Conservation (phyloP, 2,888 invertebrate species). For the Agriopis aurantiaria region DNA sequence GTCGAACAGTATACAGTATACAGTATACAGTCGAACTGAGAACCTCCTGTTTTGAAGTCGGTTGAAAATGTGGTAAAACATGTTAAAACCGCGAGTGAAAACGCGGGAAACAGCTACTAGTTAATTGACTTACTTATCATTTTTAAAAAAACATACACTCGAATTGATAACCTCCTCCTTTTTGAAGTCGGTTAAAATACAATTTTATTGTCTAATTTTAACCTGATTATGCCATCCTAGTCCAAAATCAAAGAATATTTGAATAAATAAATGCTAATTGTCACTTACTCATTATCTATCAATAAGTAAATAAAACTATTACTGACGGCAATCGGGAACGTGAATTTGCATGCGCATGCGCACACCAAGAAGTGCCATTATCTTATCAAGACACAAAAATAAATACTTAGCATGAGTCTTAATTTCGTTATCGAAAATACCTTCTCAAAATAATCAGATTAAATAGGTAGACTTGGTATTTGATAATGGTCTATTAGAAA, state of each 20-base stretch:
- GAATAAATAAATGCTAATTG: not conserved
- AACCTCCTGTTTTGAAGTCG: no score
- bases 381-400: slow-evolving; percentile 37
- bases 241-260: not conserved
- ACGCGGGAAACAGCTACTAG: no score
- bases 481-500: not conserved
- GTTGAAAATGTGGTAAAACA: no score
- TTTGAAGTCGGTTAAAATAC: no score
- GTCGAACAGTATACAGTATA: no score
- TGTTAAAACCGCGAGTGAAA: no score
- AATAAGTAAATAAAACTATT: slow-evolving; percentile 13
- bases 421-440: slow-evolving; percentile 14
- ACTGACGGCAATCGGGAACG: slow-evolving; percentile 51
- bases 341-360: slow-evolving; percentile 37
- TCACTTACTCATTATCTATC: slow-evolving; percentile 11
- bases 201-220: not conserved
- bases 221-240: not conserved
- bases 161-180: no score
- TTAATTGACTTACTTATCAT: no score
- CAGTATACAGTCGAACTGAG: no score
- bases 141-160: no score
- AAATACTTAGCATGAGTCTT: slow-evolving; percentile 26
- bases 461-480: not conserved
- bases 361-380: slow-evolving; percentile 42
- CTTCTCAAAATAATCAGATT: slow-evolving; percentile 9